A percentile compares a stretch with the other conserved stretches of the same genome.
Evolutionary conservation across 1,140 invertebrate genomes (phyloP).

Genomic region (Drosophila neocordata): DNA sequence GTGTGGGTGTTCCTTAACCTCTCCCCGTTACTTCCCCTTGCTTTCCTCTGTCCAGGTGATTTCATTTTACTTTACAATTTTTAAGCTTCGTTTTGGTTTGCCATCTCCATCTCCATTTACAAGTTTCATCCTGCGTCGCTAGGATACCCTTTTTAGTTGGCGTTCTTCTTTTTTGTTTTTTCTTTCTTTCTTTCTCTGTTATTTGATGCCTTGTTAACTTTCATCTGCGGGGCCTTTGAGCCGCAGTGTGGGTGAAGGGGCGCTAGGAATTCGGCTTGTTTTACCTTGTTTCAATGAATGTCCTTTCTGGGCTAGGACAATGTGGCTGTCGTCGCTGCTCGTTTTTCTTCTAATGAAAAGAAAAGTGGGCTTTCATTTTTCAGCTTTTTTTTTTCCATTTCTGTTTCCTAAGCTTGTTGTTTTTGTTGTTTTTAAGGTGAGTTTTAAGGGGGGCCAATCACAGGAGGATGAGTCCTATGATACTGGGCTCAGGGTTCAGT

Average conservation of each 20-base stretch:
- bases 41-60: slow-evolving; percentile 13
- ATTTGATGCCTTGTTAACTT: slow-evolving; percentile 79
- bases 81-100: slow-evolving; percentile 49
- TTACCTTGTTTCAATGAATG: slow-evolving; percentile 65
- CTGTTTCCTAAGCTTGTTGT: slow-evolving; percentile 31
- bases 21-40: not conserved
- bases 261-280: slow-evolving; percentile 63
- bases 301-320: slow-evolving; percentile 48
- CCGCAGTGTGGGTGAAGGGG: slow-evolving; percentile 1
- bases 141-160: slow-evolving; percentile 70
- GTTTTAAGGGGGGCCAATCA: slow-evolving; percentile 22
- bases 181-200: slow-evolving; percentile 30
- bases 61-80: slow-evolving; percentile 46
- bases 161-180: not conserved
- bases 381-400: slow-evolving; percentile 30
- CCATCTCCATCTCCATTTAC: slow-evolving; percentile 35
- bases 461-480: slow-evolving; percentile 38
- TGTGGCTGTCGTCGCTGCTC: slow-evolving; percentile 53
- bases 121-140: slow-evolving; percentile 57
- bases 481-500: not conserved
- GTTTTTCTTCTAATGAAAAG: slow-evolving; percentile 73
- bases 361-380: slow-evolving; percentile 71
- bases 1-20: slow-evolving; percentile 11
- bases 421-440: slow-evolving; percentile 33
- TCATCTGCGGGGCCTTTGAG: slow-evolving; percentile 42